Evolutionary conservation across 2,888 invertebrate species (phyloP).

Genomic region (Lasioglossum villosulum): DNA sequence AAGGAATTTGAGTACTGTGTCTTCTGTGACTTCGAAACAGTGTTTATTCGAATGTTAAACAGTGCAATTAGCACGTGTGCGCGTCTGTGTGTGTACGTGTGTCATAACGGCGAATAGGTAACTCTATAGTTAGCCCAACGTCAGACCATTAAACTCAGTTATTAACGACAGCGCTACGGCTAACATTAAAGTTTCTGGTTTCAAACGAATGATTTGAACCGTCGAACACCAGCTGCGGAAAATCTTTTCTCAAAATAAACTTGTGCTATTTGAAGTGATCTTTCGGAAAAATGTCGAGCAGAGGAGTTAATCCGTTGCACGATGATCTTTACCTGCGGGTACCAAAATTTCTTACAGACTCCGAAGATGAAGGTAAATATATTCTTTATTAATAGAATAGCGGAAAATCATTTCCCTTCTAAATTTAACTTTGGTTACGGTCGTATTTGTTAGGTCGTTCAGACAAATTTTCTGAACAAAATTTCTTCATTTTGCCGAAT

Average conservation of each 20-base stretch:
- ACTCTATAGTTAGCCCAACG: slow-evolving; percentile 10
- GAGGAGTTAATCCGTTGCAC: slow-evolving; percentile 78
- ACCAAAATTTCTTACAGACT: slow-evolving; percentile 77
- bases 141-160: slow-evolving; percentile 30
- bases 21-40: not conserved
- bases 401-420: not conserved
- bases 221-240: not conserved
- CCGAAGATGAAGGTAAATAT: slow-evolving; percentile 78
- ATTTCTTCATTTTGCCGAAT: too few species aligned
- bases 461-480: not conserved
- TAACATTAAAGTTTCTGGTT: slow-evolving; percentile 2
- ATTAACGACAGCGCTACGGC: slow-evolving; percentile 12
- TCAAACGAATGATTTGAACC: not conserved
- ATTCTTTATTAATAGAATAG: not conserved
- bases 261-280: slow-evolving; percentile 17
- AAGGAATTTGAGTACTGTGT: not conserved
- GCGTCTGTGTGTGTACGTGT: not conserved
- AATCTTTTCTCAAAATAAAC: not conserved
- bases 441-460: not conserved
- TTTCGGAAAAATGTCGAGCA: slow-evolving; percentile 77
- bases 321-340: slow-evolving; percentile 75
- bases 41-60: slow-evolving; percentile 16
- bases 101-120: slow-evolving; percentile 19
- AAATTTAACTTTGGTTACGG: not conserved
- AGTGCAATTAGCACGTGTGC: slow-evolving; percentile 38